Conservation (phyloP, 2,797 vertebrate genomes). For the Carapus acus region DNA sequence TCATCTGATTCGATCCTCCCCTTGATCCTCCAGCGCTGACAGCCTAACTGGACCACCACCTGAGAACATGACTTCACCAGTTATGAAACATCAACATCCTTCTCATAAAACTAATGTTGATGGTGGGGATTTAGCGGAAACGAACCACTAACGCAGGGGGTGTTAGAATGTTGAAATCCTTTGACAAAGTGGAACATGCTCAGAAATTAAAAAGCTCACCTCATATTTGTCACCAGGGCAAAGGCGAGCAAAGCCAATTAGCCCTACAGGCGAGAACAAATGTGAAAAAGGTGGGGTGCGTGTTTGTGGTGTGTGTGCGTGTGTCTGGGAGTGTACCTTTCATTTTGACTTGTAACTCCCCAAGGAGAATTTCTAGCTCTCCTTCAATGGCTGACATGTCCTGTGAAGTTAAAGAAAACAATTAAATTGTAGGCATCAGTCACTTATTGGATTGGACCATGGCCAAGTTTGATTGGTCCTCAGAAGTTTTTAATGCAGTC, state of each 20-base stretch:
- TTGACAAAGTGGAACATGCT: not conserved
- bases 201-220: slow-evolving; percentile 66
- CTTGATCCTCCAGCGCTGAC: slow-evolving; percentile 89
- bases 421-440: not conserved
- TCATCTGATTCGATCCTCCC: slow-evolving; percentile 88
- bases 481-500: too few species aligned
- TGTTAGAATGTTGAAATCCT: not conserved
- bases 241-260: slow-evolving; percentile 93
- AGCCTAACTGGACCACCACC: slow-evolving; percentile 86
- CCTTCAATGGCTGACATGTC: slow-evolving; percentile 92
- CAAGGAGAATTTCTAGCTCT: slow-evolving; percentile 86
- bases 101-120: too few species aligned
- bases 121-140: too few species aligned
- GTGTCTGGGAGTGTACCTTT: slow-evolving; percentile 76
- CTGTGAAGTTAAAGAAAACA: slow-evolving; percentile 59
- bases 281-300: slow-evolving; percentile 6
- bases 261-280: slow-evolving; percentile 69
- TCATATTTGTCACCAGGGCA: slow-evolving; percentile 97
- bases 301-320: slow-evolving; percentile 6
- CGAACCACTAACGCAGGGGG: too few species aligned
- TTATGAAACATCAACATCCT: not conserved
- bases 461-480: too few species aligned
- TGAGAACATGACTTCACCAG: slow-evolving; percentile 46
- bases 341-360: slow-evolving; percentile 95
- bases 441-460: not conserved